Conservation (phyloP, 2,113 vertebrate genomes). For the Tor tambroides region DNA sequence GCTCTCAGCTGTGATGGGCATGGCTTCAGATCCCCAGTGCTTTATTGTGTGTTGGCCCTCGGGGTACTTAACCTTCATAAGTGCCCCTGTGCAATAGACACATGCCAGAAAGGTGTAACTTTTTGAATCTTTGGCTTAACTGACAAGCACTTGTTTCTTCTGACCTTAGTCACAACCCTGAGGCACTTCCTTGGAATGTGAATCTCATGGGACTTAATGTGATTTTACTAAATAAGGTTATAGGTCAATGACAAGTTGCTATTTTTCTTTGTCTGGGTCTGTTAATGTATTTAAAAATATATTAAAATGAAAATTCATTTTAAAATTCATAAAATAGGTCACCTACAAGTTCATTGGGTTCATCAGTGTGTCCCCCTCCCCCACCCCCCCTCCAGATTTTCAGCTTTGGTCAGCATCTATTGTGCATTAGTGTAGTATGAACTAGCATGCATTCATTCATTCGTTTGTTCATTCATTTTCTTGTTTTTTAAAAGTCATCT, state of each 20-base stretch:
- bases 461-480: too few relatives aligned
- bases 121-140: not conserved
- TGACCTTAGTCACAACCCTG: not conserved
- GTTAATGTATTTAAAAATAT: not conserved
- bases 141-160: not conserved
- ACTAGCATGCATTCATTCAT: too few relatives aligned
- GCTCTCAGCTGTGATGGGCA: constrained; percentile 38
- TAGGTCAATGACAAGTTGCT: not conserved
- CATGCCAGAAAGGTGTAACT: constrained; percentile 23
- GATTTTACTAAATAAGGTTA: not conserved
- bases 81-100: constrained; percentile 3
- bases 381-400: not conserved
- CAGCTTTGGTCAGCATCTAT: not conserved
- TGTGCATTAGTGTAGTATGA: too few relatives aligned
- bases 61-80: constrained; percentile 68
- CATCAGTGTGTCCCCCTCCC: not conserved
- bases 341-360: not conserved
- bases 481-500: too few relatives aligned
- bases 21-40: constrained; percentile 57
- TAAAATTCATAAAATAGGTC: too few relatives aligned
- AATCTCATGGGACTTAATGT: not conserved
- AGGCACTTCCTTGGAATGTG: not conserved
- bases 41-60: constrained; percentile 59
- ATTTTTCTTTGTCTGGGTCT: not conserved
- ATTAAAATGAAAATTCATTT: not conserved